Evolutionary conservation across 1,140 invertebrate species (phyloP).

Genomic region (Anthonomus grandis): DNA sequence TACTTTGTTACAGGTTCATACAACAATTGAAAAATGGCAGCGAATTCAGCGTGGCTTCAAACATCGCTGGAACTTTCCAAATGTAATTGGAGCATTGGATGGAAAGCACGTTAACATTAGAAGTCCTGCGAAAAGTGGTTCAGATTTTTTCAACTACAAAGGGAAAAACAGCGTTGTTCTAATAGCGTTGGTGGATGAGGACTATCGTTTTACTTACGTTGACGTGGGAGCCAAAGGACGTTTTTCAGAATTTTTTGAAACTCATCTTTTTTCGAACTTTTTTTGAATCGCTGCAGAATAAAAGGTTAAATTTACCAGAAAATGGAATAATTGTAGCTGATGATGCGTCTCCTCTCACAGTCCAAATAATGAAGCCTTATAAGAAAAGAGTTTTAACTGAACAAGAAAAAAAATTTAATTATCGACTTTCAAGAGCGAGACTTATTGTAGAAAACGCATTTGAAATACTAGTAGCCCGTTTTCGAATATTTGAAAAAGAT

Average conservation of each 20-base stretch:
- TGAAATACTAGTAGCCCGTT: neutral
- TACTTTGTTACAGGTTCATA: neutral
- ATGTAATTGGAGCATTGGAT: neutral
- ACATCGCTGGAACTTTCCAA: neutral
- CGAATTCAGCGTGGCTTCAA: neutral
- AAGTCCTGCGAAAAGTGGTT: neutral
- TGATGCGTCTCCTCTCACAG: no score
- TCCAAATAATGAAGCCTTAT: no score
- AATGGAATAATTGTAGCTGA: neutral
- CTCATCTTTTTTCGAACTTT: no score
- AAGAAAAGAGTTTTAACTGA: neutral
- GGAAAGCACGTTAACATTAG: neutral
- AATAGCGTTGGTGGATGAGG: neutral
- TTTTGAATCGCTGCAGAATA: neutral
- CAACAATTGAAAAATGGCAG: constrained; percentile 2
- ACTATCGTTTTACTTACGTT: no score
- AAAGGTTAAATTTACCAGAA: no score
- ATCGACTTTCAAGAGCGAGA: neutral
- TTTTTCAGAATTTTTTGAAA: neutral
- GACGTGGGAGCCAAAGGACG: neutral
- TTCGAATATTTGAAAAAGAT: neutral
- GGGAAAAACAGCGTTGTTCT: neutral
- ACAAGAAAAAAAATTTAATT: neutral
- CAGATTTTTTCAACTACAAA: neutral
- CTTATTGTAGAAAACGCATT: neutral